Conservation (phyloP, 2,797 vertebrate genomes). For the Euphonia xanthogaster region DNA sequence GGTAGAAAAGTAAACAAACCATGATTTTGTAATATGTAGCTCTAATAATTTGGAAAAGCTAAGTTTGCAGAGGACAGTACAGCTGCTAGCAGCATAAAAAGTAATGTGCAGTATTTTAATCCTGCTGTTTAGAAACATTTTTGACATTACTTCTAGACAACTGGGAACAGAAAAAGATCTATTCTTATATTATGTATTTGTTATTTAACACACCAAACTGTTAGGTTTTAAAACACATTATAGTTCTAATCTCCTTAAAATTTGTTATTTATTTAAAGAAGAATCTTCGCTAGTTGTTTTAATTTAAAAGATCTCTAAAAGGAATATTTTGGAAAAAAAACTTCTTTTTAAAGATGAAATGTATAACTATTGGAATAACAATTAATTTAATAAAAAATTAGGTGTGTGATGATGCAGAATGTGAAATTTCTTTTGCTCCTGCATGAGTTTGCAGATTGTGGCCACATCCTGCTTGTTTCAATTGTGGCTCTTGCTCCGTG, state of each 20-base stretch:
- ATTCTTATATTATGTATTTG: background rate
- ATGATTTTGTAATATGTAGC: background rate
- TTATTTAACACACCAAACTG: background rate
- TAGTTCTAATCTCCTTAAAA: background rate
- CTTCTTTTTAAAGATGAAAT: background rate
- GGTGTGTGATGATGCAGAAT: background rate
- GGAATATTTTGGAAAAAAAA: background rate
- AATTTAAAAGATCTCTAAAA: background rate
- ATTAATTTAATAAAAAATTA: background rate
- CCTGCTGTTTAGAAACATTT: slow-evolving; percentile 5
- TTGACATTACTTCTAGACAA: background rate
- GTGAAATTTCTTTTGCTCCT: background rate
- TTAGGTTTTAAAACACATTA: background rate
- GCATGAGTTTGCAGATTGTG: background rate
- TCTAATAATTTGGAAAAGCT: slow-evolving; percentile 9
- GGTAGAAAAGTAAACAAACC: slow-evolving; percentile 31
- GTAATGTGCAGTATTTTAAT: background rate
- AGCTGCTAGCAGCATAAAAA: slow-evolving; percentile 1
- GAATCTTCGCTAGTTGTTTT: background rate
- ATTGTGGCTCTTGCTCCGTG: background rate
- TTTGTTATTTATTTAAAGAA: background rate
- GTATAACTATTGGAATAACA: background rate
- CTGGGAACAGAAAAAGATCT: background rate
- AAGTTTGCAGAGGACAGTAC: background rate
- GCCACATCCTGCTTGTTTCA: background rate